These are phyloP conservation scores for Neofelis nebulosa DNA, from an alignment of 2,113 vertebrate species.

Conservation along the genomic window DNA sequence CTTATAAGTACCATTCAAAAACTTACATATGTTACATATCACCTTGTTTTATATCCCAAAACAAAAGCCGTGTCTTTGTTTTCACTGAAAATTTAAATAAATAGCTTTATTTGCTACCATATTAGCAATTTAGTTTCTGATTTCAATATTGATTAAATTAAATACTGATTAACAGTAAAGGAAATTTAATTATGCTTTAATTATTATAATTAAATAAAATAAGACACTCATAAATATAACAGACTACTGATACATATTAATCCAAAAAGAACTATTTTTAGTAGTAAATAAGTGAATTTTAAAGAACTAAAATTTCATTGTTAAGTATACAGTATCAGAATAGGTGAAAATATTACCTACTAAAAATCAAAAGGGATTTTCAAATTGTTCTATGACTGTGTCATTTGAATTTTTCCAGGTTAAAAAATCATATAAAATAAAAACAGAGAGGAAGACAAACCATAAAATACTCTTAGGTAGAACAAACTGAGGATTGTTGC, in stretches of 20 bases:
- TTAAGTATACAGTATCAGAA: neutral
- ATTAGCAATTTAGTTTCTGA: neutral
- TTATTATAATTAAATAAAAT: neutral
- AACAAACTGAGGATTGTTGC: too few species aligned
- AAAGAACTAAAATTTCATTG: neutral
- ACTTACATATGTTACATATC: neutral
- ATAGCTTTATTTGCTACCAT: neutral
- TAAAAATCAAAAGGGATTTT: slow-evolving; percentile 11
- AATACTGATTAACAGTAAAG: neutral
- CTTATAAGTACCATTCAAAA: neutral
- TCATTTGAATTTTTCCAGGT: neutral
- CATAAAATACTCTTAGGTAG: too few species aligned
- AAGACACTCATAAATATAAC: neutral
- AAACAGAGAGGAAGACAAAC: too few species aligned
- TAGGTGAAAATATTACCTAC: neutral
- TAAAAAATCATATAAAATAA: neutral
- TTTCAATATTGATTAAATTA: neutral
- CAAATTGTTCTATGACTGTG: neutral
- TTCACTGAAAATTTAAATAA: neutral
- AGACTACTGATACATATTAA: neutral
- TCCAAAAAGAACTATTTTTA: neutral
- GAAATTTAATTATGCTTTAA: neutral
- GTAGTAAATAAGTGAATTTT: neutral
- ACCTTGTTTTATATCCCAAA: neutral
- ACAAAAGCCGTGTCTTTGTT: neutral